Evolutionary conservation across 2,797 vertebrate genomes (phyloP).

Genomic region (Falco peregrinus): DNA sequence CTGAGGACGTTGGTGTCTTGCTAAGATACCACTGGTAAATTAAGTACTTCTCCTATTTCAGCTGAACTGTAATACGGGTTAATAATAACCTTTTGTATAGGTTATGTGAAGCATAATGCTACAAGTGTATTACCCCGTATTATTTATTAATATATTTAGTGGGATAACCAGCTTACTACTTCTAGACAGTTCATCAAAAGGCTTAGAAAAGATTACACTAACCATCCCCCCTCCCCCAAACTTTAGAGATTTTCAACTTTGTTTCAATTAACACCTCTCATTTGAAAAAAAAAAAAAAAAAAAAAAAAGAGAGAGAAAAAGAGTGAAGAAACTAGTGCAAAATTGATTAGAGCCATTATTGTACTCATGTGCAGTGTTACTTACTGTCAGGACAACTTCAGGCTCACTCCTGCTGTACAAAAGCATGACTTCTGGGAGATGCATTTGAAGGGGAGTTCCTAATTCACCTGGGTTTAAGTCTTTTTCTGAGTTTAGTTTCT

Average conservation of each 20-base stretch:
- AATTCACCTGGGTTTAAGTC: background rate
- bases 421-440: background rate
- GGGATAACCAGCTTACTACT: background rate
- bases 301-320: background rate
- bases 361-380: background rate
- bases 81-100: background rate
- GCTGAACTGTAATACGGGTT: background rate
- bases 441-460: background rate
- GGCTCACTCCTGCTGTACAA: background rate
- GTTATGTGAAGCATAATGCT: background rate
- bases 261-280: background rate
- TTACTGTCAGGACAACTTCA: background rate
- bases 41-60: background rate
- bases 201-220: background rate
- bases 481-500: background rate
- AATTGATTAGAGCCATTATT: background rate
- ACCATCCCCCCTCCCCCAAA: too few relatives aligned
- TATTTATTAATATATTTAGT: background rate
- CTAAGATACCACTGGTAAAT: background rate
- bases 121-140: background rate
- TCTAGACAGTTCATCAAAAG: background rate
- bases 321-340: background rate
- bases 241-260: background rate
- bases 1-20: too few relatives aligned
- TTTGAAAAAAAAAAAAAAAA: background rate